A percentile compares a stretch with the other conserved stretches of the same genome.
phyloP scores from a whole-genome alignment of 2,113 vertebrate species.

The Neoarius graeffei region DNA sequence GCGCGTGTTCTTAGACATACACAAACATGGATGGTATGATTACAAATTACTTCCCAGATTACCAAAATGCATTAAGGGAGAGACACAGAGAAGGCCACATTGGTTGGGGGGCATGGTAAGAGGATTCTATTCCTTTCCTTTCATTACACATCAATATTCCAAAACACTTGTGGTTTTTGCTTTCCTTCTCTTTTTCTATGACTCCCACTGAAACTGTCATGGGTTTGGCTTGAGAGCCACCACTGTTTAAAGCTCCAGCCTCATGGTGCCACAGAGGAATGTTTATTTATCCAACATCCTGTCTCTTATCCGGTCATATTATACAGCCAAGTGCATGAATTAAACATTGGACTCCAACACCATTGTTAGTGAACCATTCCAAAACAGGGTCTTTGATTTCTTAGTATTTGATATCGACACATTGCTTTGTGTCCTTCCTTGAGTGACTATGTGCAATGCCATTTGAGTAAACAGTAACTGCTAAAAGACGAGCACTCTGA shows the following conservation, averaged over 20 bases:
- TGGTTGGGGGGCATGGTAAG: constrained; percentile 1
- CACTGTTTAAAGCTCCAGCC: constrained; percentile 41
- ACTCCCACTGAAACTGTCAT: constrained; percentile 45
- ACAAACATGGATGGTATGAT: not conserved
- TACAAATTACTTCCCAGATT: constrained; percentile 22
- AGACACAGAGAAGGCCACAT: constrained; percentile 15
- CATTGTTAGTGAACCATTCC: constrained; percentile 40
- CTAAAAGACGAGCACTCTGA: not conserved
- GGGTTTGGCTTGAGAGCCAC: constrained; percentile 47
- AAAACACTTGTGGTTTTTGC: constrained; percentile 43
- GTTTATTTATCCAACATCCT: constrained; percentile 55
- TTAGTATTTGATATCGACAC: constrained; percentile 18
- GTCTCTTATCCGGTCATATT: constrained; percentile 52
- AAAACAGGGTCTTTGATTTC: constrained; percentile 30
- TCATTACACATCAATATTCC: constrained; percentile 47
- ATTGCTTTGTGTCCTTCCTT: constrained; percentile 6
- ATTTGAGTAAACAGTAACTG: constrained; percentile 31
- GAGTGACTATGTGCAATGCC: not conserved
- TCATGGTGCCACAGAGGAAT: constrained; percentile 52
- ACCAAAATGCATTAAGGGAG: not conserved
- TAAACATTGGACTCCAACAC: constrained; percentile 45
- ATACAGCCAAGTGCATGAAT: constrained; percentile 46
- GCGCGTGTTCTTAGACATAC: not conserved
- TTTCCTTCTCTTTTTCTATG: constrained; percentile 39
- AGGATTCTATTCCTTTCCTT: constrained; percentile 36